Conservation (phyloP, 2,888 invertebrate species). For the Heteropelma amictum region DNA sequence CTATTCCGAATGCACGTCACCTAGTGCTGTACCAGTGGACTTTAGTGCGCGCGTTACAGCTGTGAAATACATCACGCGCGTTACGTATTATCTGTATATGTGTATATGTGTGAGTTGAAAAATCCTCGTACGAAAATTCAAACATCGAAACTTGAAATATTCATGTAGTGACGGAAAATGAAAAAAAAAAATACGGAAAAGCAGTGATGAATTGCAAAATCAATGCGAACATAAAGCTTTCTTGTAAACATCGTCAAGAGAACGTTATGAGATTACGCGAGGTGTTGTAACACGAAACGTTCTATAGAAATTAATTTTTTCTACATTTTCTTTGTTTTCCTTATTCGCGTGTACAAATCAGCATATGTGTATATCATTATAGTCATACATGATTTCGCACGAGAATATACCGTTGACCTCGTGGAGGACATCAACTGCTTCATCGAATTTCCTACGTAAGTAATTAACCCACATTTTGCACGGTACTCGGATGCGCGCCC, state of each 20-base stretch:
- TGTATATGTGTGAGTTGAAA: background rate
- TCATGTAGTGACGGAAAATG: no score
- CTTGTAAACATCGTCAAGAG: no score
- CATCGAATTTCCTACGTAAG: constrained; percentile 54
- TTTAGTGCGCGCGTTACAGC: no score
- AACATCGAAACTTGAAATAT: no score
- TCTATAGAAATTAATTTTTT: constrained; percentile 1
- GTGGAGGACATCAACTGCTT: constrained; percentile 36
- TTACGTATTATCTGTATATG: background rate
- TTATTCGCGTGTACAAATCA: background rate
- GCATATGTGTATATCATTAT: constrained; percentile 2
- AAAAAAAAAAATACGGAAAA: no score
- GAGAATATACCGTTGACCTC: constrained; percentile 37
- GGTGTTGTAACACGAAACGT: background rate
- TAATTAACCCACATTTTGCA: constrained; percentile 56
- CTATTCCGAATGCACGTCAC: constrained; percentile 1
- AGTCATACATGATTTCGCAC: background rate
- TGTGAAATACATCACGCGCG: no score
- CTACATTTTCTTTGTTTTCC: background rate
- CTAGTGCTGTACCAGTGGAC: background rate
- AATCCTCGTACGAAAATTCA: no score
- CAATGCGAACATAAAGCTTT: no score
- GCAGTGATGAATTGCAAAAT: no score
- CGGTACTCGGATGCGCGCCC: constrained; percentile 25
- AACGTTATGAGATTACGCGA: no score